These are phyloP conservation scores for Noctua comes DNA, from an alignment of 2,888 invertebrate species.

Conservation along the genomic window DNA sequence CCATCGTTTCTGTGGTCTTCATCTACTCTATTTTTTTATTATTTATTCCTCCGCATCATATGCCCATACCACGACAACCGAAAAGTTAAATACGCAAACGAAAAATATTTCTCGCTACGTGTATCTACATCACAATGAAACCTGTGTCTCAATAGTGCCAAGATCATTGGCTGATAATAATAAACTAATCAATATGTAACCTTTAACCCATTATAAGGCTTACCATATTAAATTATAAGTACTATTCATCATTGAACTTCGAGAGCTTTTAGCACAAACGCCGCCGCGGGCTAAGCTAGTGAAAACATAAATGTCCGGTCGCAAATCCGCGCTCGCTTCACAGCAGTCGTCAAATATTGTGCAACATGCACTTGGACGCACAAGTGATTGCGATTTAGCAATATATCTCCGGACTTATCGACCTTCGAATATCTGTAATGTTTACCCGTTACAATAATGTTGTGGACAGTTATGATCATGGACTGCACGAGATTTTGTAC, in stretches of 20 bases:
- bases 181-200: background rate
- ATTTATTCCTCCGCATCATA: no score
- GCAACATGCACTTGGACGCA: conserved; percentile 70
- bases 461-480: conserved; percentile 44
- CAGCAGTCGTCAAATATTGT: conserved; percentile 60
- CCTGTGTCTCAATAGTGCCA: background rate
- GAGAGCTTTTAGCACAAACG: background rate
- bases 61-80: no score
- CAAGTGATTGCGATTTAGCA: conserved; percentile 79
- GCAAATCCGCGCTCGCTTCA: conserved; percentile 48
- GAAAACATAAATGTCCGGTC: conserved; percentile 25
- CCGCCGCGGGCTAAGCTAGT: conserved; percentile 1
- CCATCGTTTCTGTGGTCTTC: no score
- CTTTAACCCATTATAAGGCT: background rate
- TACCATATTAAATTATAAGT: background rate
- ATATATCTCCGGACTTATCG: conserved; percentile 75
- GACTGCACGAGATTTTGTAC: conserved; percentile 11
- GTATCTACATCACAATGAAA: background rate
- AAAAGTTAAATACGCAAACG: background rate
- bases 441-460: conserved; percentile 65
- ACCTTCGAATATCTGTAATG: conserved; percentile 70
- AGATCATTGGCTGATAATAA: background rate
- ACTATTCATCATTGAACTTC: conserved; percentile 1
- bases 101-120: background rate
- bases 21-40: no score